Conservation (phyloP, 2,113 vertebrate species). For the Perccottus glenii region DNA sequence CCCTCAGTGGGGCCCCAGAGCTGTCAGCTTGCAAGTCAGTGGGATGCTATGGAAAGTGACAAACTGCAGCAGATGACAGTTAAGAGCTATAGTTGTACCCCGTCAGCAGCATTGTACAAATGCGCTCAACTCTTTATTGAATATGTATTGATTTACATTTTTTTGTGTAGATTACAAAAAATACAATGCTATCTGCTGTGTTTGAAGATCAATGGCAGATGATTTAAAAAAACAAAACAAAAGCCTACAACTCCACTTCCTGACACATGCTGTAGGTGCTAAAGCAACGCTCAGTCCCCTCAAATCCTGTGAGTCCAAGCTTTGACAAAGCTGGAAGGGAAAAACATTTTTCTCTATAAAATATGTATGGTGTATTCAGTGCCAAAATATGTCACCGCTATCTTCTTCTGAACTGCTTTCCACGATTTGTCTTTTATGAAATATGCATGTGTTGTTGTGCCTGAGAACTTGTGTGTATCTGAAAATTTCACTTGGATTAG, state of each 20-base stretch:
- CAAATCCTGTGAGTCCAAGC: slow-evolving; percentile 23
- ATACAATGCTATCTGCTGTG: background rate
- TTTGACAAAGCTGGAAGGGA: slow-evolving; percentile 41
- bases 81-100: slow-evolving; percentile 38
- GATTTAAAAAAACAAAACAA: slow-evolving; percentile 21
- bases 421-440: slow-evolving; percentile 62
- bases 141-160: no score
- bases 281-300: slow-evolving; percentile 11
- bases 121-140: background rate
- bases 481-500: slow-evolving; percentile 54
- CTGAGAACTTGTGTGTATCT: slow-evolving; percentile 33
- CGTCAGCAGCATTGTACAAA: slow-evolving; percentile 22
- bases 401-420: slow-evolving; percentile 37
- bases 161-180: no score
- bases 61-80: slow-evolving; percentile 58
- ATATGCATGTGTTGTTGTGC: slow-evolving; percentile 58
- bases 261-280: background rate
- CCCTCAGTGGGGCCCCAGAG: slow-evolving; percentile 48
- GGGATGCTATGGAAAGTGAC: slow-evolving; percentile 54
- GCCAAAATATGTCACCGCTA: slow-evolving; percentile 55
- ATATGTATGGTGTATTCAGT: slow-evolving; percentile 66
- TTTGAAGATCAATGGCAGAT: slow-evolving; percentile 10
- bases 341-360: slow-evolving; percentile 59
- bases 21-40: slow-evolving; percentile 47
- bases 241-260: slow-evolving; percentile 12